A percentile compares a stretch with the other conserved stretches of the same genome.
These are phyloP conservation scores for Oscheius sp. DNA, from an alignment of 2,888 invertebrate species.

Conservation along the genomic window DNA sequence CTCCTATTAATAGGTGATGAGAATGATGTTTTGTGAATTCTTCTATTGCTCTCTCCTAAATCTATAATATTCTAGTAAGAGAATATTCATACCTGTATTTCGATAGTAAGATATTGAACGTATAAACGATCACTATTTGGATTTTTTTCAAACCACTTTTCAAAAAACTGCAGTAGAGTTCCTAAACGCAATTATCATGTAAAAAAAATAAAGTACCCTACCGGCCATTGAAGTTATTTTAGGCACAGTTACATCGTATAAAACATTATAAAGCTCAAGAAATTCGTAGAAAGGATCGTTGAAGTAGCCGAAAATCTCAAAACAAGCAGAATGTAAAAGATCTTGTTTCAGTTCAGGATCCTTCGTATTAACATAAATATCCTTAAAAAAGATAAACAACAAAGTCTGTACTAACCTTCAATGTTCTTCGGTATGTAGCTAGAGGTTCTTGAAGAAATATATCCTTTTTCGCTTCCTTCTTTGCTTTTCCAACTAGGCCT, in stretches of 20 bases:
- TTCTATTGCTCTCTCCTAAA: constrained; percentile 11
- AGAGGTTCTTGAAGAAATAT: constrained; percentile 35
- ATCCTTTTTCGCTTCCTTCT: constrained; percentile 34
- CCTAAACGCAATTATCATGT: constrained; percentile 1
- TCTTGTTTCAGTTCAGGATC: constrained; percentile 16
- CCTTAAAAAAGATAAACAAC: constrained; percentile 28
- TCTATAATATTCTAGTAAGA: neutral
- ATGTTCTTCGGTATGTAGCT: constrained; percentile 31
- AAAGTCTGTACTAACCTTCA: constrained; percentile 35
- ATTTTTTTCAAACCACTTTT: constrained; percentile 10
- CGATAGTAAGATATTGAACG: neutral
- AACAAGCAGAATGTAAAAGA: neutral
- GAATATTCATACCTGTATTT: constrained; percentile 8
- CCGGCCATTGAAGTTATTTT: constrained; percentile 15
- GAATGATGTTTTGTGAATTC: constrained; percentile 2
- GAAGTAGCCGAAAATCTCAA: constrained; percentile 1
- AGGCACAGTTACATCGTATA: constrained; percentile 4
- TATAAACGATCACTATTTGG: neutral
- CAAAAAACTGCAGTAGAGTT: neutral
- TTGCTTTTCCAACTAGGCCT: too few relatives aligned
- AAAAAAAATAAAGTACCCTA: neutral
- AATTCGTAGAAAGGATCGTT: constrained; percentile 15
- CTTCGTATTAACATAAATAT: constrained; percentile 20
- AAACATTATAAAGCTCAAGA: constrained; percentile 8
- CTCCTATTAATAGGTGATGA: neutral